Conservation (phyloP, 2,113 vertebrate species). For the Lanius collurio region DNA sequence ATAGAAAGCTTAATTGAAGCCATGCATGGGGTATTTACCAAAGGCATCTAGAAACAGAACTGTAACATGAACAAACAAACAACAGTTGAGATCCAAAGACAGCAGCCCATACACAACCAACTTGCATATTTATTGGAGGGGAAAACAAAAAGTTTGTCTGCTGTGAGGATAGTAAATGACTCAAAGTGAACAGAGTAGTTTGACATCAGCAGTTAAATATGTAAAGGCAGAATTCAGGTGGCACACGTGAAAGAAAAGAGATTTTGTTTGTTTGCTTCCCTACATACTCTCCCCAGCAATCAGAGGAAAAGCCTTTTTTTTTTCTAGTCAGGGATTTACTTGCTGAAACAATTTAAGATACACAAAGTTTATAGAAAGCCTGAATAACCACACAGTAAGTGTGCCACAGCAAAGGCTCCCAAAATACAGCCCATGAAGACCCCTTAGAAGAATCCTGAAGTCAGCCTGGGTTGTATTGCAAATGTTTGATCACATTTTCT, state of each 20-base stretch:
- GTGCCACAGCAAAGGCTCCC: fast-evolving
- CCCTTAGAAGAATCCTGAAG: not conserved
- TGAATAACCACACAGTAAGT: not conserved
- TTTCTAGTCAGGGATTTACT: not conserved
- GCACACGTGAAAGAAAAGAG: not conserved
- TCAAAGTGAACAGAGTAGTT: not conserved
- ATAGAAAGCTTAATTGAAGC: conserved; percentile 59
- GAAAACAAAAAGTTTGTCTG: not conserved
- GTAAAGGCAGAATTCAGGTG: not conserved
- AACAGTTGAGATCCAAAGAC: not conserved
- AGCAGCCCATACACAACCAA: not conserved
- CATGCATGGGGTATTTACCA: not conserved
- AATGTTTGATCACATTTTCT: not conserved
- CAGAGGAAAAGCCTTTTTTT: not conserved
- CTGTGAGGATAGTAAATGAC: not conserved
- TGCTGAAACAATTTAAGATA: not conserved
- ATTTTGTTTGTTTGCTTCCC: not conserved
- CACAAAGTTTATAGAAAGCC: not conserved
- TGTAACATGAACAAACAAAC: not conserved
- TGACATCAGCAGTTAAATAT: not conserved
- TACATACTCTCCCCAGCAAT: not conserved
- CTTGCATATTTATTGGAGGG: not conserved
- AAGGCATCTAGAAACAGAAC: not conserved
- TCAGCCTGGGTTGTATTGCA: not conserved
- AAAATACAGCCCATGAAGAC: not conserved